Evolutionary conservation across 2,113 vertebrate species (phyloP).

Genomic region (Guaruba guarouba): DNA sequence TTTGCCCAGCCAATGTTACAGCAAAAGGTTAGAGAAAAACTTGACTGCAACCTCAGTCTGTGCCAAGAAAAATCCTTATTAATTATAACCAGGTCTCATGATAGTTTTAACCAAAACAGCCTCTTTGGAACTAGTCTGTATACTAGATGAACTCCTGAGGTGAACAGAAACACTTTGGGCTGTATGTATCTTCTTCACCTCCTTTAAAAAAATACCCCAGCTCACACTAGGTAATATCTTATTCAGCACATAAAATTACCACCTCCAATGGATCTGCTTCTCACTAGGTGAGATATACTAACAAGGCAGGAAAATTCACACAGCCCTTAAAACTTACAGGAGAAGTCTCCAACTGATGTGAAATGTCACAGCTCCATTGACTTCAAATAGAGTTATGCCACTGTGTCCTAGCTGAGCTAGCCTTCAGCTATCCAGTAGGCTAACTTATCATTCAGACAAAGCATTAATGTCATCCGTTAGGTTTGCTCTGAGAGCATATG

Average conservation of each 20-base stretch:
- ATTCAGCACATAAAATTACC: not conserved
- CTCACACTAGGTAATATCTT: not conserved
- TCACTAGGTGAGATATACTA: not conserved
- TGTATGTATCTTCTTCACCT: not conserved
- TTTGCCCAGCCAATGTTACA: not conserved
- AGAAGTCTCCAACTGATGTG: not conserved
- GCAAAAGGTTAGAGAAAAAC: not conserved
- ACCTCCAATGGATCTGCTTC: not conserved
- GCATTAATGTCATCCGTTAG: not conserved
- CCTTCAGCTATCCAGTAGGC: not conserved
- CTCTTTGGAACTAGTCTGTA: not conserved
- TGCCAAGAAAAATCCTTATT: not conserved
- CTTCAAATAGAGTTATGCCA: not conserved
- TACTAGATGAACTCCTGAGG: not conserved
- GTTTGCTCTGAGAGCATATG: not conserved
- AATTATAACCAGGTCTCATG: not conserved
- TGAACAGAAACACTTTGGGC: not conserved
- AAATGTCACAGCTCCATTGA: slow-evolving; percentile 6
- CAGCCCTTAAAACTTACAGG: not conserved
- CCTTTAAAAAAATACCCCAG: not conserved
- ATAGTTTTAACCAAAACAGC: not conserved
- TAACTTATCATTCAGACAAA: not conserved
- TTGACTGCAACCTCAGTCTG: not conserved
- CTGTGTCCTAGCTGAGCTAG: not conserved
- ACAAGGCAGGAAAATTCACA: not conserved